Base-by-base conservation (phyloP, 2,888 invertebrate species). In the Euplagia quadripunctaria region DNA sequence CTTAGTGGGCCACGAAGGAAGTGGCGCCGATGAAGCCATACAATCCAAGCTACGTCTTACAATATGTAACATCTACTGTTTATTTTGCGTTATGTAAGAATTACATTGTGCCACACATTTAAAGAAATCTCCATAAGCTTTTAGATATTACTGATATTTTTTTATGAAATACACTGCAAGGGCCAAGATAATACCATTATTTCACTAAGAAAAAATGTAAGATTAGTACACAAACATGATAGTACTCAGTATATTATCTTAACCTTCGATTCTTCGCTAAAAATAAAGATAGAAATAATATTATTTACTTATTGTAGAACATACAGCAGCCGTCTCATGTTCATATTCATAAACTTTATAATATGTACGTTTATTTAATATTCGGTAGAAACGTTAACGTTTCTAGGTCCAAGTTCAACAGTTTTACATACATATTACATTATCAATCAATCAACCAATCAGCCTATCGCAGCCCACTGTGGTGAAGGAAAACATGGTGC, bases 1-100 rank as follows among this genome's bases (percentile, higher is more conserved):
- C 68, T 83, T 69, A 84, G 84, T 76, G 76, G 9, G 72, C 58
- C 70, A 69, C 52, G 64, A 20, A 75, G 82, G 82, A 84, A 82
- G 73, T 75, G 68, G 71, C 73, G 70, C 63, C 74, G 64, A 55
- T 68, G 68, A 68, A 68, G 68, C 58, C 68, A 42, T 43, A 68
- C 58, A 31, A 52, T 11, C 16, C 17, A 69, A 73, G 46, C 72
- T 61, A 76, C 73, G 71, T 64, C 64, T 71, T 58, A 14, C 14
- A 17, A 68, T 75, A 84, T 74, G 71, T 61, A 61, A 61, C 31
- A 61, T 14, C 31, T 61, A 31, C 31, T 46, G 43, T 46, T 46
- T 61, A 61, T 12, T 14, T 61, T 31, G 6, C 31, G 61, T 61
- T 61, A 61, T 14, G 12, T 31, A 61, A 61, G 14, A 61, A 58